Evolutionary conservation across 1,140 invertebrate genomes (phyloP).

Genomic region (Drosophila navojoa): DNA sequence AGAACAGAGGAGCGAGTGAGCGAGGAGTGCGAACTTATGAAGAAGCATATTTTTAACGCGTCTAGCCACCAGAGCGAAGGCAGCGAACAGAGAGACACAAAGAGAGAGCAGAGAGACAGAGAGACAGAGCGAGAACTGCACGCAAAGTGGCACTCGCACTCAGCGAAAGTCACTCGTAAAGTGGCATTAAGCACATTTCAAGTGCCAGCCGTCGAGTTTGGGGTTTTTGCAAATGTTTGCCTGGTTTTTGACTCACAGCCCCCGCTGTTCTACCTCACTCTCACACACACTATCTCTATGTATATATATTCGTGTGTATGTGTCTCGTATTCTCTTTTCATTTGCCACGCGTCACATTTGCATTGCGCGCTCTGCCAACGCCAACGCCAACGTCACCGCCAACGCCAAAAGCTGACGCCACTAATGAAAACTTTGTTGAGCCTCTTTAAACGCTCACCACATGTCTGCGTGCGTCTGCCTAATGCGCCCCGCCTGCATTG

Average conservation of each 20-base stretch:
- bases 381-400: slow-evolving; percentile 3
- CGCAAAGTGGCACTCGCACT: slow-evolving; percentile 76
- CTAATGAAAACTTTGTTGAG: slow-evolving; percentile 79
- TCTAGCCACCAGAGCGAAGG: slow-evolving; percentile 37
- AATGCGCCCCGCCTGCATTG: slow-evolving; percentile 9
- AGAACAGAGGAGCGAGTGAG: not conserved
- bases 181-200: slow-evolving; percentile 80
- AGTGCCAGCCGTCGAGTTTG: slow-evolving; percentile 66
- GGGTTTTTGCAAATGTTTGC: slow-evolving; percentile 67
- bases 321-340: slow-evolving; percentile 28
- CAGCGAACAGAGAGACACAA: not conserved
- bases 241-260: slow-evolving; percentile 36
- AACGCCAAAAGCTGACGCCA: slow-evolving; percentile 63
- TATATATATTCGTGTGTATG: not conserved
- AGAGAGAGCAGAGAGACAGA: not conserved
- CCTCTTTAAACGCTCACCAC: slow-evolving; percentile 72
- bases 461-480: slow-evolving; percentile 52
- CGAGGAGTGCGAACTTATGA: slow-evolving; percentile 32
- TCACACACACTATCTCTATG: slow-evolving; percentile 3
- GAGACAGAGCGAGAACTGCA: slow-evolving; percentile 43
- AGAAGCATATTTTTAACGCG: slow-evolving; percentile 55
- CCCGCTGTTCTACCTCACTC: not conserved
- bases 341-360: slow-evolving; percentile 27
- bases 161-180: slow-evolving; percentile 79
- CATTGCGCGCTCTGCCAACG: slow-evolving; percentile 32